Base-by-base conservation (phyloP, 2,113 vertebrate genomes). In the Rattus rattus region DNA sequence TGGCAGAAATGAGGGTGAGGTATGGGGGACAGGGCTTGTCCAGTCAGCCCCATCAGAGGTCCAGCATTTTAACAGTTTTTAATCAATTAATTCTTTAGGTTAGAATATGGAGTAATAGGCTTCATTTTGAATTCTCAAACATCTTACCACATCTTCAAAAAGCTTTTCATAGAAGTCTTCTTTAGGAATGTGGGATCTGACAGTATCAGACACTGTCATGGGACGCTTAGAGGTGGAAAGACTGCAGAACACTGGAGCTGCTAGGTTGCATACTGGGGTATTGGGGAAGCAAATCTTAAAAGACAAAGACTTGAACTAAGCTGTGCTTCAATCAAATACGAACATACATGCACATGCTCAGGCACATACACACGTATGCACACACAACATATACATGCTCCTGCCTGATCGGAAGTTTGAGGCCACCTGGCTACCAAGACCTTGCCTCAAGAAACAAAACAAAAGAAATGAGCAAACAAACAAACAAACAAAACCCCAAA, bases 291-390 rank as follows among this genome's bases (percentile, higher is more conserved):
- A 83, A n/a, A 84, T 75, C 90, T 30, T 94, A 81, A 93, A 94
- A 84, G 47, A 91, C 39, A 81, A 93, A 19, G 47, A 65, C 54
- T 91, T 85, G 69, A 96, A 76, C 61, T 39, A 91, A 61, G 84
- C 5, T 63, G 52, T 16, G 72, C 36, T 54, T 94, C 88, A 91
- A 28, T 91, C 24, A 85, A 49, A 22, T 63, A 84, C 2, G 43
- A 14, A 43, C 22, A 33, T 19, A 26, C 36, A 26, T 14, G 0
- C 39, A 30, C 39, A 79, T 49, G 20, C n/a, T 16, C 36, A 61
- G 4, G 17, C 56, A 33, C 59, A 65, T 11, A 47, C 83, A 81
- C 30, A 8, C 28, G 12, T 16, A 36, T 9, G 22, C 30, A n/a
- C 28, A 49, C 13, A 49, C 63, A 49, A 1, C 28, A 49, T 20